phyloP scores from a whole-genome alignment of 1,140 invertebrate species.

The Bombus terrestris region DNA sequence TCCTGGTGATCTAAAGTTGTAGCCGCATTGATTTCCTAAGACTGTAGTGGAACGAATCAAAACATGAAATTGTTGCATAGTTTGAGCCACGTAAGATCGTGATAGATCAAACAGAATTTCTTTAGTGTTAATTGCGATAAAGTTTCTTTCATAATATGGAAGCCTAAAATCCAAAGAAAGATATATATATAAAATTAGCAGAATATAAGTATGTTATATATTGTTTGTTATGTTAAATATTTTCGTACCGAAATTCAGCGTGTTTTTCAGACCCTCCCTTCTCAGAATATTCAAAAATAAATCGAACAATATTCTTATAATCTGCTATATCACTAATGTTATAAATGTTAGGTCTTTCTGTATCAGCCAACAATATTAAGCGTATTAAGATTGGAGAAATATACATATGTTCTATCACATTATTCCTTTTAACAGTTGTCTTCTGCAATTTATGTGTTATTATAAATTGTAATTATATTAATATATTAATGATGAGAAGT shows the following conservation, averaged over 20 bases:
- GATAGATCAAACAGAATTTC: constrained; percentile 85
- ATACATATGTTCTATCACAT: constrained; percentile 87
- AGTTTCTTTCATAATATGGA: constrained; percentile 89
- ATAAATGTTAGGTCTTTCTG: constrained; percentile 67
- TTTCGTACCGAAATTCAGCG: constrained; percentile 83
- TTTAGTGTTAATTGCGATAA: constrained; percentile 85
- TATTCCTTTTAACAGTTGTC: constrained; percentile 68
- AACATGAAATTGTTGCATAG: constrained; percentile 95
- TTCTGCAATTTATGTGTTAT: constrained; percentile 43
- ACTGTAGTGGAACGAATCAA: constrained; percentile 94
- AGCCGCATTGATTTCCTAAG: constrained; percentile 94
- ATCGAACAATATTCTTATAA: constrained; percentile 70
- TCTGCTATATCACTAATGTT: constrained; percentile 58
- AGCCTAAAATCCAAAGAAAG: constrained; percentile 84
- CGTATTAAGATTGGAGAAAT: constrained; percentile 87
- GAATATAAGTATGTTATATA: neutral
- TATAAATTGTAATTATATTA: neutral
- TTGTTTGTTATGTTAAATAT: constrained; percentile 30
- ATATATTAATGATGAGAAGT: neutral
- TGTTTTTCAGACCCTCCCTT: constrained; percentile 79
- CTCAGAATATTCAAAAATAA: constrained; percentile 75
- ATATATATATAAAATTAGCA: neutral
- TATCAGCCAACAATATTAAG: constrained; percentile 85
- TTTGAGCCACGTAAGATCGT: constrained; percentile 89
- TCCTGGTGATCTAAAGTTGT: constrained; percentile 70